A percentile compares a stretch with the other conserved stretches of the same genome.
phyloP scores from a whole-genome alignment of 2,888 invertebrate species.

The Laspeyria flexula region DNA sequence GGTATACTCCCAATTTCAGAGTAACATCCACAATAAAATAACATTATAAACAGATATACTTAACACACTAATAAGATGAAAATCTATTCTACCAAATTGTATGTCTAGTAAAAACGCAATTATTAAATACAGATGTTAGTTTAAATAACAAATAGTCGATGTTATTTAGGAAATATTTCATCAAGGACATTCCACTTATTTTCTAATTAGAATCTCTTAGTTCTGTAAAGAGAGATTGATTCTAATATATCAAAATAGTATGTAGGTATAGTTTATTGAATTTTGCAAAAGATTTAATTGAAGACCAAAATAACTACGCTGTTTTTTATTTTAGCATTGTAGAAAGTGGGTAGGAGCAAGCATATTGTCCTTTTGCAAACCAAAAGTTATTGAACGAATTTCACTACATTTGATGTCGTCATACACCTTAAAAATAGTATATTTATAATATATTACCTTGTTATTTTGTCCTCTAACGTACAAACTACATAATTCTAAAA shows the following conservation, averaged over 20 bases:
- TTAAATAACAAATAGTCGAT: conserved; percentile 6
- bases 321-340: conserved; percentile 15
- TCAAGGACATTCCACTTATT: conserved; percentile 44
- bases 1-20: too few relatives aligned
- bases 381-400: conserved; percentile 48
- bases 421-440: conserved; percentile 50
- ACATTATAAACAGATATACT: too few relatives aligned
- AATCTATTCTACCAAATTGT: too few relatives aligned
- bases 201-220: conserved; percentile 33
- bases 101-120: not conserved
- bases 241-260: too few relatives aligned
- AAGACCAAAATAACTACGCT: conserved; percentile 7
- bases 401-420: conserved; percentile 40
- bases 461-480: conserved; percentile 75
- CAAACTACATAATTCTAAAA: conserved; percentile 83
- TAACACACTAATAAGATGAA: too few relatives aligned
- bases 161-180: conserved; percentile 21
- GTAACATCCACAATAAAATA: too few relatives aligned
- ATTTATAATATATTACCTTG: conserved; percentile 66
- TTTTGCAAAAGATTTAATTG: not conserved
- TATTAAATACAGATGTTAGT: not conserved
- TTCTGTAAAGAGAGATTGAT: not conserved
- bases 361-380: conserved; percentile 48
- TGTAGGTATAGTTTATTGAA: not conserved
- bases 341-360: conserved; percentile 66